These are phyloP conservation scores for Semnornis frantzii DNA, from an alignment of 2,113 vertebrate species.

Conservation along the genomic window DNA sequence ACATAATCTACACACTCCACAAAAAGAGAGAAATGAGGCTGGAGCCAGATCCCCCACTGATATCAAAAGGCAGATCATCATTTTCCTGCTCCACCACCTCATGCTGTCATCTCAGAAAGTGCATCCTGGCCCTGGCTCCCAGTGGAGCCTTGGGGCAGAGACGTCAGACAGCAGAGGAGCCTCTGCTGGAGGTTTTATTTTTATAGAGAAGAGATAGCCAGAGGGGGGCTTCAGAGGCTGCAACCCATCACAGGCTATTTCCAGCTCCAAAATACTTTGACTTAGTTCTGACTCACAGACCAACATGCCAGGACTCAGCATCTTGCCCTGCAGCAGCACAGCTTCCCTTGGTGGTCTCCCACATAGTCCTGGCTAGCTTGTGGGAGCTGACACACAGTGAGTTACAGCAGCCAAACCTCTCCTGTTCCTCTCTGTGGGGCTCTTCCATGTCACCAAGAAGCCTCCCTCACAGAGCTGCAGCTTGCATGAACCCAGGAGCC, in stretches of 20 bases:
- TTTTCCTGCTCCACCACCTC: not conserved
- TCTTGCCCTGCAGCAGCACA: not conserved
- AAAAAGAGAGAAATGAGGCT: not conserved
- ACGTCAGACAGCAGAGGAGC: not conserved
- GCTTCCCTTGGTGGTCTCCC: conserved; percentile 22
- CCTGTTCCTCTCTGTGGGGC: not conserved
- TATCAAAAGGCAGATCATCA: not conserved
- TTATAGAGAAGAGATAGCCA: not conserved
- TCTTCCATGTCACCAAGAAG: accelerated
- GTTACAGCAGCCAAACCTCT: not conserved
- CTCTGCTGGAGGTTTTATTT: not conserved
- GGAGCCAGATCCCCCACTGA: not conserved
- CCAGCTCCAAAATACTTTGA: not conserved
- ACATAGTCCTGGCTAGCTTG: not conserved
- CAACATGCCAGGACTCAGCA: not conserved
- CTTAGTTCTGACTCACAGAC: not conserved
- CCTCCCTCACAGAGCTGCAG: not conserved
- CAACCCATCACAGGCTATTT: not conserved
- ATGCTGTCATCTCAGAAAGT: not conserved
- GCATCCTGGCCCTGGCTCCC: not conserved
- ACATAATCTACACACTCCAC: not conserved
- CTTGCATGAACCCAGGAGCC: not conserved
- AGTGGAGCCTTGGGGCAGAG: not conserved
- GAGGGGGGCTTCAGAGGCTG: not conserved
- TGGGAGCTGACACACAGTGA: not conserved